phyloP scores from a whole-genome alignment of 2,888 invertebrate genomes.

The Sinelater perroti region DNA sequence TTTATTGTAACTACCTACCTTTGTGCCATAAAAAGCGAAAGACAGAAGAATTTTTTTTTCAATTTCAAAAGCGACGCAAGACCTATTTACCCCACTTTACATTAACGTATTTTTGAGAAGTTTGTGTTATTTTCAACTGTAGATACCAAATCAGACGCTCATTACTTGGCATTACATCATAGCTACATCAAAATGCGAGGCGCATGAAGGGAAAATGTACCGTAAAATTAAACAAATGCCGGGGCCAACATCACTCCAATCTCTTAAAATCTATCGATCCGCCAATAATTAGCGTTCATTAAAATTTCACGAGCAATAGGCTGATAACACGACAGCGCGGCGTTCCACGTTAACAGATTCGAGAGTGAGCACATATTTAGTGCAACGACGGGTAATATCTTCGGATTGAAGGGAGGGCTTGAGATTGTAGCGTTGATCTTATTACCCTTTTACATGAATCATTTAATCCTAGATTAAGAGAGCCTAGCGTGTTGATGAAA shows the following conservation, averaged over 20 bases:
- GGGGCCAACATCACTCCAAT: constrained; percentile 19
- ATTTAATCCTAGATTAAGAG: constrained; percentile 45
- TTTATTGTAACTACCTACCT: no score
- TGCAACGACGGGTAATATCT: constrained; percentile 19
- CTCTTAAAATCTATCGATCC: constrained; percentile 22
- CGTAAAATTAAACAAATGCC: constrained; percentile 11
- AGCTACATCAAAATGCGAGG: no score
- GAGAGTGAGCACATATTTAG: constrained; percentile 12
- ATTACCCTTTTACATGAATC: constrained; percentile 45
- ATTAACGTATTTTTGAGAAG: no score
- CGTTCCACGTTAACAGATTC: constrained; percentile 19
- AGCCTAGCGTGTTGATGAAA: constrained; percentile 44
- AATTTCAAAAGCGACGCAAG: no score
- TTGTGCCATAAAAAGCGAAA: no score
- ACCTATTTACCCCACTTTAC: no score
- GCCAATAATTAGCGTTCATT: constrained; percentile 29
- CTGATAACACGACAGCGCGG: constrained; percentile 20
- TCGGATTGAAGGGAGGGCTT: constrained; percentile 24
- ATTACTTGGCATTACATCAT: no score
- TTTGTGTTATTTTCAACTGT: no score
- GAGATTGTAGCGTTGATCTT: constrained; percentile 36
- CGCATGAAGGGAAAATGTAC: constrained; percentile 1
- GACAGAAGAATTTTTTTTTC: no score
- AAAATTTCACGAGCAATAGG: constrained; percentile 21
- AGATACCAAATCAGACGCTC: no score